phyloP scores from a whole-genome alignment of 1,140 invertebrate genomes.

The Trialeurodes vaporariorum region DNA sequence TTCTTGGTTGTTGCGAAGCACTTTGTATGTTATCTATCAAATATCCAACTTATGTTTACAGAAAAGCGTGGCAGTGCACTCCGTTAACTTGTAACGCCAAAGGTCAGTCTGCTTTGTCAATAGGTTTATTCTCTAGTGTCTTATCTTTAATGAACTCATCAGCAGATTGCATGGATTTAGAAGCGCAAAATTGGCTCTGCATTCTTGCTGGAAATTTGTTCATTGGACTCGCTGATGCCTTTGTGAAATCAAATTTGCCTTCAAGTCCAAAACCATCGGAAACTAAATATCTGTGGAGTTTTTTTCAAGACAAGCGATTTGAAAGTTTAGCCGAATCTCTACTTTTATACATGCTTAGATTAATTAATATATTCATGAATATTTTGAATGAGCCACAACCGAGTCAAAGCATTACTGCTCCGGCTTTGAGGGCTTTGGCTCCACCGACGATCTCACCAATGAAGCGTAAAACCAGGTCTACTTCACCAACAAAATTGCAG shows the following conservation, averaged over 20 bases:
- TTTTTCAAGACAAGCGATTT: not conserved
- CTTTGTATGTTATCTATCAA: slow-evolving; percentile 36
- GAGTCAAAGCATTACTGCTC: not conserved
- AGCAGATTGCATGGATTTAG: slow-evolving; percentile 46
- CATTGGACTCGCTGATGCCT: slow-evolving; percentile 34
- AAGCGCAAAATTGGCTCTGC: slow-evolving; percentile 47
- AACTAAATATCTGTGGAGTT: not conserved
- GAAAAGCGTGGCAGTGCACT: slow-evolving; percentile 40
- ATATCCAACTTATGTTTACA: slow-evolving; percentile 39
- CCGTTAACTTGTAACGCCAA: not conserved
- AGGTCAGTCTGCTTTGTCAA: not conserved
- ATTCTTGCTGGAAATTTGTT: slow-evolving; percentile 51
- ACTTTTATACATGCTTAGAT: not conserved
- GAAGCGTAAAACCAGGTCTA: not conserved
- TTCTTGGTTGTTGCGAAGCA: slow-evolving; percentile 40
- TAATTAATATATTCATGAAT: not conserved
- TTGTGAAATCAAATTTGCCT: not conserved
- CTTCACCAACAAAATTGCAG: slow-evolving; percentile 2
- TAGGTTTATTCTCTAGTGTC: slow-evolving; percentile 35
- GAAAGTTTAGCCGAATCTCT: not conserved
- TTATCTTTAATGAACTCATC: slow-evolving; percentile 45
- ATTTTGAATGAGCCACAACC: not conserved
- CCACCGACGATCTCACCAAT: not conserved
- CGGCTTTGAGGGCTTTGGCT: not conserved
- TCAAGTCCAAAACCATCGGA: not conserved